Conservation (phyloP, 2,888 invertebrate genomes). For the Nomada flava region DNA sequence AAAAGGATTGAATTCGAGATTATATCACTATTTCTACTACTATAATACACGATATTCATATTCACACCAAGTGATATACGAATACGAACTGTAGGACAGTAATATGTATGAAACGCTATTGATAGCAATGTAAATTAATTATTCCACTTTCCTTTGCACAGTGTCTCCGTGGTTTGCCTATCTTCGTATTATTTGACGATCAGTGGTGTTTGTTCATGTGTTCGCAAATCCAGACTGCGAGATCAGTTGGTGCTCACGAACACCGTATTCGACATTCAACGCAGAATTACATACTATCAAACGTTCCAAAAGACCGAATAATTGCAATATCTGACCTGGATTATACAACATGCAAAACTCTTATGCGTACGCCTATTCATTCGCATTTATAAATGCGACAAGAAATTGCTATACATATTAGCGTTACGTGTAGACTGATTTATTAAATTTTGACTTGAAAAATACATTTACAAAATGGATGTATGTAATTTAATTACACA, state of each 20-base stretch:
- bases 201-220: constrained; percentile 5
- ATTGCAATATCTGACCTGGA: constrained; percentile 27
- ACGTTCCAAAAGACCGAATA: constrained; percentile 30
- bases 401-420: not conserved
- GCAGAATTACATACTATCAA: constrained; percentile 19
- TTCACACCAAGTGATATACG: too few relatives aligned
- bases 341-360: constrained; percentile 4
- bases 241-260: constrained; percentile 2
- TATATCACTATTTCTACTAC: too few relatives aligned
- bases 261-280: constrained; percentile 8
- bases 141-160: not conserved
- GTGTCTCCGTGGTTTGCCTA: not conserved
- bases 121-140: not conserved
- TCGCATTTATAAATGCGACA: not conserved
- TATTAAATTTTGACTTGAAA: not conserved
- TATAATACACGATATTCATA: too few relatives aligned
- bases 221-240: constrained; percentile 9
- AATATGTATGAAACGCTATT: too few relatives aligned
- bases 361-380: not conserved
- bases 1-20: too few relatives aligned
- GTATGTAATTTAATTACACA: too few relatives aligned
- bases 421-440: too few relatives aligned
- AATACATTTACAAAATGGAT: not conserved
- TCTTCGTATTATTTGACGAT: not conserved
- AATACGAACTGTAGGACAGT: too few relatives aligned